Base-by-base conservation (phyloP, 1,140 invertebrate species). In the Drosophila ogumai region DNA sequence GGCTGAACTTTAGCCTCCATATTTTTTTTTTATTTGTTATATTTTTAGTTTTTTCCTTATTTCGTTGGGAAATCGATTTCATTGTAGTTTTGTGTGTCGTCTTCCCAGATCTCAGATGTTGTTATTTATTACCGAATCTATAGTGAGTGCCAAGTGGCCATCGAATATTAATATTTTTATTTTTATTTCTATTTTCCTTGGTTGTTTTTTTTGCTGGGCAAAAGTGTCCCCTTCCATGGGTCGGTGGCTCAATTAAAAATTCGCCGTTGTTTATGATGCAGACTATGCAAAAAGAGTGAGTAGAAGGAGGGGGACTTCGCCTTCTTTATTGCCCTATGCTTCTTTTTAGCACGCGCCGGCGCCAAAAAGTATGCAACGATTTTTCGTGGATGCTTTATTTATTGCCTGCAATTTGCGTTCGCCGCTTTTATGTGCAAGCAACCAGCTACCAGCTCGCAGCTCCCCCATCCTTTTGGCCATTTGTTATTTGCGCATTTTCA, bases 301-400 rank as follows among this genome's bases (percentile, higher is more conserved):
- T 38, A 32, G 31, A 22, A 12, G 13, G 22, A 15, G 6, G 25
- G 34, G 47, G 32, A 17, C 19, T 17, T 38, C 50, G 34, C 41
- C 31, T 38, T n/a, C 46, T 19, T 40, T 67, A 47, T 68, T 32
- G 43, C 61, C 44, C 28, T 40, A 32, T 40, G 13, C 36, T n/a
- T 55, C 41, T 32, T 54, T 28, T 52, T 41, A 28, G 36, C n/a
- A 41, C 49, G 55, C 54, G 46, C 44, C 78, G 65, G 63, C 55
- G 63, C 69, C 80, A 47, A 58, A 69, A 84, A 82, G 81, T 84
- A 69, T 82, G 81, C 81, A 84, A 58, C 81, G 81, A 84, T 82
- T 82, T 82, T 75, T 75, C 60, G 81, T 80, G 77, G 81, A 85
- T 84, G 81, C 75, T 80, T 85, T 85, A 82, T 87, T 75, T 79